phyloP scores from a whole-genome alignment of 2,113 vertebrate species.

The Enhydra lutris region DNA sequence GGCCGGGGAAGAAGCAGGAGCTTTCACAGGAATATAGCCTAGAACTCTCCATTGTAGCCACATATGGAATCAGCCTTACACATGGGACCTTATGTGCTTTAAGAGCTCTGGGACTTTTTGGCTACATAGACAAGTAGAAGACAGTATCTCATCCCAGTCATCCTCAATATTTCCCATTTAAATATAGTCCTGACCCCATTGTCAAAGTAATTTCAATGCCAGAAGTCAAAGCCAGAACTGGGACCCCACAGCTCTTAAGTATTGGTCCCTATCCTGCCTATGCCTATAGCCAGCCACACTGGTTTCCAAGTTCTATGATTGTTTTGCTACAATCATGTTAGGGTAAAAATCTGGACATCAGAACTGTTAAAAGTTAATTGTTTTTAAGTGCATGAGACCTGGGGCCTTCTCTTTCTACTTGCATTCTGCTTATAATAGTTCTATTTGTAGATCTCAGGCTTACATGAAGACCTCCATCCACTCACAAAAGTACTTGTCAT shows the following conservation, averaged over 20 bases:
- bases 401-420: constrained; percentile 65
- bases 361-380: constrained; percentile 62
- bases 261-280: constrained; percentile 60
- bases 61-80: constrained; percentile 71
- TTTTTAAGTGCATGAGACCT: constrained; percentile 72
- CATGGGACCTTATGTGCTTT: constrained; percentile 56
- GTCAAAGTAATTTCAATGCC: constrained; percentile 45
- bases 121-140: constrained; percentile 41
- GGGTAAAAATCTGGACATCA: constrained; percentile 56
- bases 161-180: constrained; percentile 51
- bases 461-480: constrained; percentile 46
- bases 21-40: constrained; percentile 64
- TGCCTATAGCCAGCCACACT: constrained; percentile 66
- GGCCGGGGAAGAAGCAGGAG: neutral
- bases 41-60: constrained; percentile 66
- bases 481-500: constrained; percentile 62
- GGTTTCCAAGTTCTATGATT: constrained; percentile 60
- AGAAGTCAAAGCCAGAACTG: constrained; percentile 62
- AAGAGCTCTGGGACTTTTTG: constrained; percentile 66
- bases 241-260: constrained; percentile 59
- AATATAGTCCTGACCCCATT: constrained; percentile 25
- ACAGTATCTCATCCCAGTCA: constrained; percentile 35
- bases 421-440: constrained; percentile 67
- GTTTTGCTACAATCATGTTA: constrained; percentile 58
- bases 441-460: constrained; percentile 68